Evolutionary conservation across 1,140 invertebrate species (phyloP).

Genomic region (Drosophila bifasciata): DNA sequence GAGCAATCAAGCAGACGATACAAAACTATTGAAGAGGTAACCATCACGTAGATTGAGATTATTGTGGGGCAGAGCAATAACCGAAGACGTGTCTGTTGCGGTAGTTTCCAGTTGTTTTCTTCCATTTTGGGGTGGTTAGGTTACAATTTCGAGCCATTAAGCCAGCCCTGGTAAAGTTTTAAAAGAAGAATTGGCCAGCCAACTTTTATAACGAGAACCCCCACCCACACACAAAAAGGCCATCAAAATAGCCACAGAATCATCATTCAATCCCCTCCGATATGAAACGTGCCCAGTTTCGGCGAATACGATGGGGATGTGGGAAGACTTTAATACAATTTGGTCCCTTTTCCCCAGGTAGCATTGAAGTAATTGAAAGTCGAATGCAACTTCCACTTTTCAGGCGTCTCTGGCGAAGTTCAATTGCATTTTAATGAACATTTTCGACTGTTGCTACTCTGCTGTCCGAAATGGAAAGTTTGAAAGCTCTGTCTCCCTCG

Average conservation of each 20-base stretch:
- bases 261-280: slow-evolving; percentile 48
- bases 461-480: slow-evolving; percentile 31
- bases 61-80: slow-evolving; percentile 39
- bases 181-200: slow-evolving; percentile 1
- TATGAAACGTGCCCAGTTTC: background rate
- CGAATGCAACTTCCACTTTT: slow-evolving; percentile 28
- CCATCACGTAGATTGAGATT: slow-evolving; percentile 61
- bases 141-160: slow-evolving; percentile 74
- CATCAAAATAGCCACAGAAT: slow-evolving; percentile 46
- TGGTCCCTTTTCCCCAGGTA: slow-evolving; percentile 29
- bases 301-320: background rate
- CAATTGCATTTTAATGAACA: slow-evolving; percentile 72
- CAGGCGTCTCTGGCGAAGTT: slow-evolving; percentile 47
- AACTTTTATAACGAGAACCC: background rate
- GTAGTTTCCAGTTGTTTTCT: slow-evolving; percentile 13
- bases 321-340: slow-evolving; percentile 53
- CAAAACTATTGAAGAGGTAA: slow-evolving; percentile 28
- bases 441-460: slow-evolving; percentile 28
- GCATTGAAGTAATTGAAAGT: slow-evolving; percentile 67
- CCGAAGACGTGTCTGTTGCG: slow-evolving; percentile 39
- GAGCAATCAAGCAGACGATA: slow-evolving; percentile 24
- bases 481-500: slow-evolving; percentile 3
- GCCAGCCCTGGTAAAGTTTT: slow-evolving; percentile 45
- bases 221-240: slow-evolving; percentile 22
- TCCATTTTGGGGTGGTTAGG: background rate